These are phyloP conservation scores for Augochlora pura DNA, from an alignment of 1,140 invertebrate species.

Conservation along the genomic window DNA sequence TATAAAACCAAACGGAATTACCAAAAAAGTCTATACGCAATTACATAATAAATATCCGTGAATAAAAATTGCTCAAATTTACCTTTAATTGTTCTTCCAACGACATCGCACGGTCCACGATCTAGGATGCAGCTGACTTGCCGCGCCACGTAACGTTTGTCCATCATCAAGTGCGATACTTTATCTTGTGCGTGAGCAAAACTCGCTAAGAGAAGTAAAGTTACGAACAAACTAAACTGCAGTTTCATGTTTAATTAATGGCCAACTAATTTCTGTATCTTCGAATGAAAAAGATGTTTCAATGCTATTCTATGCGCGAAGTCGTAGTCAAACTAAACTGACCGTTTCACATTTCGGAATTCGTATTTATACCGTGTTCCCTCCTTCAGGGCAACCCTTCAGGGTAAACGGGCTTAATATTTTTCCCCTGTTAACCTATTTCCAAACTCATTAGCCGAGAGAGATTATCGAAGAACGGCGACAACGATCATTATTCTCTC, in stretches of 20 bases:
- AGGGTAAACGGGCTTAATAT: not conserved
- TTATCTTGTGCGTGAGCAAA: slow-evolving; percentile 27
- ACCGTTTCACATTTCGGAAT: not conserved
- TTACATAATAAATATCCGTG: not conserved
- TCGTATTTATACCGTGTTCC: slow-evolving; percentile 3
- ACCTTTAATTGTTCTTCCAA: slow-evolving; percentile 70
- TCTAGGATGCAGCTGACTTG: slow-evolving; percentile 68
- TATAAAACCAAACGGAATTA: too few relatives aligned
- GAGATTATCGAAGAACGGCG: not conserved
- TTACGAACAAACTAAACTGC: slow-evolving; percentile 1
- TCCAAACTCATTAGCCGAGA: not conserved
- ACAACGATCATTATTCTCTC: not conserved
- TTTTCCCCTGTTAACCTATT: not conserved
- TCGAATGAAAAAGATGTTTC: not conserved
- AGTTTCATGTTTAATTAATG: slow-evolving; percentile 12
- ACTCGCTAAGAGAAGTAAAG: not conserved
- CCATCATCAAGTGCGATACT: slow-evolving; percentile 31
- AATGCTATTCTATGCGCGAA: not conserved
- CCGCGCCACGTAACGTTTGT: slow-evolving; percentile 56
- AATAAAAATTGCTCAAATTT: slow-evolving; percentile 13
- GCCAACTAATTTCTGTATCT: not conserved
- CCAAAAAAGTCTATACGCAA: not conserved
- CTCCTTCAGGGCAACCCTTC: not conserved
- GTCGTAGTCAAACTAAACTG: not conserved
- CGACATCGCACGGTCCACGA: slow-evolving; percentile 59